Percentiles rank a stretch among this genome's conserved stretches.
phyloP scores from a whole-genome alignment of 2,797 vertebrate species.

The Coregonus sp. region DNA sequence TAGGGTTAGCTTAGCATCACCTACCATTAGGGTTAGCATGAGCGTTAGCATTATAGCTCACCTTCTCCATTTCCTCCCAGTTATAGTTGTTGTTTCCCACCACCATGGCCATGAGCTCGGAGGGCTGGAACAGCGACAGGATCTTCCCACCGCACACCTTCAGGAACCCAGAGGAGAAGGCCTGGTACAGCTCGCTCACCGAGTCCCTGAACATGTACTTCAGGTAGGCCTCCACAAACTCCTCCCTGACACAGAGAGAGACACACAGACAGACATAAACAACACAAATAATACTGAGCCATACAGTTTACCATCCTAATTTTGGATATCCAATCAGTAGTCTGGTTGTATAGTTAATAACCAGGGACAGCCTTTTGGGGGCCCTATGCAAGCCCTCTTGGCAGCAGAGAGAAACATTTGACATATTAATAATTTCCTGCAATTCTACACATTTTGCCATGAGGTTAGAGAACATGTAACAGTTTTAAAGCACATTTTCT shows the following conservation, averaged over 20 bases:
- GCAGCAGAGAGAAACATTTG: too few relatives aligned
- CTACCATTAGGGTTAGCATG: constrained; percentile 3
- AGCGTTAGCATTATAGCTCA: constrained; percentile 50
- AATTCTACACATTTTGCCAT: too few relatives aligned
- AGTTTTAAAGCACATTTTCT: too few relatives aligned
- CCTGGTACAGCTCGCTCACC: constrained; percentile 86
- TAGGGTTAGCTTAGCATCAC: neutral
- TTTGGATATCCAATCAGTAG: neutral
- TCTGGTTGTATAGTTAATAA: too few relatives aligned
- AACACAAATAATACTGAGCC: neutral
- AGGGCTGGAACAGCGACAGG: constrained; percentile 93
- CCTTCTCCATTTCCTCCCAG: constrained; percentile 97
- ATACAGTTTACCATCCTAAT: neutral
- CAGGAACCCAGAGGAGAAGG: constrained; percentile 94
- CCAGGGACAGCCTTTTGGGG: too few relatives aligned
- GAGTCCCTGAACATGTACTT: constrained; percentile 89
- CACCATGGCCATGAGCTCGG: constrained; percentile 97
- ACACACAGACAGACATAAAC: neutral
- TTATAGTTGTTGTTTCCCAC: constrained; percentile 97
- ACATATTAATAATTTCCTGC: too few relatives aligned
- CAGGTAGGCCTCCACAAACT: constrained; percentile 94
- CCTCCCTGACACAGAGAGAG: constrained; percentile 75
- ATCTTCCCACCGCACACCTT: constrained; percentile 96
- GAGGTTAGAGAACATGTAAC: too few relatives aligned
- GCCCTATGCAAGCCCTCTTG: too few relatives aligned